Conservation (phyloP, 2,888 invertebrate species). For the Synanthedon vespiformis region DNA sequence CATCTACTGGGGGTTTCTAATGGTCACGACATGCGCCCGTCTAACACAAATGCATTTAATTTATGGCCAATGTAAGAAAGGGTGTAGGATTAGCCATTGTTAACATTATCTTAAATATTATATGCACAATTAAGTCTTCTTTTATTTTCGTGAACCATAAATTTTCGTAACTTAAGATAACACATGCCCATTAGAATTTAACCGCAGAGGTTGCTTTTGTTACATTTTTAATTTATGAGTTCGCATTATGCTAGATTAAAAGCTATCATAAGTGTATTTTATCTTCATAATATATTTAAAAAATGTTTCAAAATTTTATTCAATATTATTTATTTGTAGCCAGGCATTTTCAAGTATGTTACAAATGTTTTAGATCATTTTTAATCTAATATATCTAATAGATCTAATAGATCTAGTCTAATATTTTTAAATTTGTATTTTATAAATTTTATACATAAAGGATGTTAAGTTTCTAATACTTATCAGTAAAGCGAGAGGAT, state of each 20-base stretch:
- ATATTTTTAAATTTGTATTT: too few species aligned
- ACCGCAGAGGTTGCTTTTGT: neutral
- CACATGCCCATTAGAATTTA: neutral
- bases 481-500: too few species aligned
- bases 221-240: neutral
- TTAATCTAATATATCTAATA: too few species aligned
- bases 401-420: too few species aligned
- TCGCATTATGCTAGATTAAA: neutral
- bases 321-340: too few species aligned
- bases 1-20: constrained; percentile 49
- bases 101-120: constrained; percentile 61
- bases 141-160: constrained; percentile 42
- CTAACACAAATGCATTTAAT: constrained; percentile 47
- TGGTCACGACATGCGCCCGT: constrained; percentile 47
- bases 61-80: constrained; percentile 48
- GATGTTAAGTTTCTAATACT: too few species aligned
- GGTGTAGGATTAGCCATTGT: constrained; percentile 54
- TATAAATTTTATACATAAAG: too few species aligned
- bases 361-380: too few species aligned
- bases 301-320: too few species aligned
- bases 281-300: too few species aligned
- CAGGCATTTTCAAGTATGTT: too few species aligned
- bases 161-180: constrained; percentile 33
- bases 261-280: too few species aligned
- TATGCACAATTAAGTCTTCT: constrained; percentile 44